These are phyloP conservation scores for Anisognathus igniventris DNA, from an alignment of 2,797 vertebrate species.

Conservation along the genomic window DNA sequence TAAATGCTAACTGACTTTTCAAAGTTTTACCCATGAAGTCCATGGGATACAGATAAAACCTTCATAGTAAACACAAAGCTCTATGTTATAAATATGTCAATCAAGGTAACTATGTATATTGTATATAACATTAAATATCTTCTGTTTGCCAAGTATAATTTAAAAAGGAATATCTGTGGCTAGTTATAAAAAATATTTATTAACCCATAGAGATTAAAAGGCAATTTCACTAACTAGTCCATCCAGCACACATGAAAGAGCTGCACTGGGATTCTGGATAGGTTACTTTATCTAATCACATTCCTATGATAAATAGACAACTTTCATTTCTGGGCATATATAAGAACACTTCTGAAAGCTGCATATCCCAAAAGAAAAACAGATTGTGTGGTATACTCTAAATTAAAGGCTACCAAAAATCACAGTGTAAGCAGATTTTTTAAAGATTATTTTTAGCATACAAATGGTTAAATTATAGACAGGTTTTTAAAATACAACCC, in stretches of 20 bases:
- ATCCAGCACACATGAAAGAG: not conserved
- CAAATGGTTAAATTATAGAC: slow-evolving; percentile 3
- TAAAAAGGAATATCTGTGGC: slow-evolving; percentile 52
- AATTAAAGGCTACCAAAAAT: slow-evolving; percentile 36
- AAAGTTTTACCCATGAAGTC: not conserved
- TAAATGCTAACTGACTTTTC: not conserved
- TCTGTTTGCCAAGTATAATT: slow-evolving; percentile 66
- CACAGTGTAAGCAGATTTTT: slow-evolving; percentile 42
- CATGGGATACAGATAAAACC: slow-evolving; percentile 39
- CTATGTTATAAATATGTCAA: slow-evolving; percentile 63
- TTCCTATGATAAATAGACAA: slow-evolving; percentile 33
- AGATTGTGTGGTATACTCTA: slow-evolving; percentile 5
- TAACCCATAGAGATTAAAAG: slow-evolving; percentile 46
- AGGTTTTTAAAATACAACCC: not conserved
- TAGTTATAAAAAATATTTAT: slow-evolving; percentile 52
- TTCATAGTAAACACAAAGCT: slow-evolving; percentile 49
- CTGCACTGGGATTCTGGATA: not conserved
- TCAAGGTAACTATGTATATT: slow-evolving; percentile 53
- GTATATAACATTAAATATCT: slow-evolving; percentile 65
- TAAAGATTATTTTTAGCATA: not conserved
- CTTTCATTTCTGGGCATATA: slow-evolving; percentile 16
- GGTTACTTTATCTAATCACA: slow-evolving; percentile 10
- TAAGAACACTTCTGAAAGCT: slow-evolving; percentile 48
- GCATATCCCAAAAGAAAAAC: slow-evolving; percentile 15
- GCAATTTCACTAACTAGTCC: slow-evolving; percentile 10